These are phyloP conservation scores for Chrysotoxum bicinctum DNA, from an alignment of 2,888 invertebrate genomes.

Conservation along the genomic window DNA sequence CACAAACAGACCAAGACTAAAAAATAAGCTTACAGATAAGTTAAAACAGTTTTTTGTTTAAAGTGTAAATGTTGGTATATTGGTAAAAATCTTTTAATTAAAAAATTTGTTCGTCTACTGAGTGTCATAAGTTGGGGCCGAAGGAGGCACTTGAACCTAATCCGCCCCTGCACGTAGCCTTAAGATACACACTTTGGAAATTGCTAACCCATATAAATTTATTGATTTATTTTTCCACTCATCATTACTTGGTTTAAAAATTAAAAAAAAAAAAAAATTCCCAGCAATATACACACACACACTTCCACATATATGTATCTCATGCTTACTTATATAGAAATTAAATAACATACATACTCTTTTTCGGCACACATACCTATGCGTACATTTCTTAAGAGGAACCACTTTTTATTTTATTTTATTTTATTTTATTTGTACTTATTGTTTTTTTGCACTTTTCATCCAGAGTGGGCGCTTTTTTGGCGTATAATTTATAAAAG, in stretches of 20 bases:
- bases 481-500: neutral
- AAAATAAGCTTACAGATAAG: too few species aligned
- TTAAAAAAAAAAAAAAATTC: neutral
- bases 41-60: too few species aligned
- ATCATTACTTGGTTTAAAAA: conserved; percentile 10
- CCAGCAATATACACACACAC: neutral
- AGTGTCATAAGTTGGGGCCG: too few species aligned
- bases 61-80: too few species aligned
- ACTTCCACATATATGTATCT: neutral
- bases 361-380: neutral
- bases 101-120: too few species aligned
- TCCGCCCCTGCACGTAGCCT: too few species aligned
- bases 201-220: conserved; percentile 34
- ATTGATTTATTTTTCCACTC: conserved; percentile 27
- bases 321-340: too few species aligned
- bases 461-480: conserved; percentile 2
- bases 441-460: conserved; percentile 12
- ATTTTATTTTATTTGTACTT: conserved; percentile 19
- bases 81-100: too few species aligned
- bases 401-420: conserved; percentile 18
- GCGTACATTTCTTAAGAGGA: neutral
- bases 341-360: neutral
- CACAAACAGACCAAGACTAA: too few species aligned
- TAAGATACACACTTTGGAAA: neutral
- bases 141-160: too few species aligned